Evolutionary conservation across 2,888 invertebrate genomes (phyloP), one percentile per base, ranked within the genome.

Genomic region (Sarcophaga variegata): DNA sequence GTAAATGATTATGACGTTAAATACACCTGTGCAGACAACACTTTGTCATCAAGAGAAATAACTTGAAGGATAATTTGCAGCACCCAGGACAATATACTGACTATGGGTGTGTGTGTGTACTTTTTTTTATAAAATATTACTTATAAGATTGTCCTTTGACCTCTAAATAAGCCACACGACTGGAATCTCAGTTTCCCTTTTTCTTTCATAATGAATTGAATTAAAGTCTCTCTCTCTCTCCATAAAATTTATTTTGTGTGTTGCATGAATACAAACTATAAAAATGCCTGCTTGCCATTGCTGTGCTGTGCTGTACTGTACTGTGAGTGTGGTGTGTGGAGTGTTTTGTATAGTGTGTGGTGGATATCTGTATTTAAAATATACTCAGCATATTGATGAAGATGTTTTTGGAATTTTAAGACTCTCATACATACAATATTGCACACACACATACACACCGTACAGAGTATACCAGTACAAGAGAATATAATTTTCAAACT

Each of bases 361-460:
- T 60, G 17, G 5, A 5, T 14, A 54, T 54, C 14, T 54, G 17
- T 54, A 54, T 54, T 12, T 27, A n/a, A 82, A 59, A 27, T 10
- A 49, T 72, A 83, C 47, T 70, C 70, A 47, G 70, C 47, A 71
- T 54, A 77, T 76, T 71, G 71, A 77, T 72, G 49, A 83, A 83
- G 77, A 64, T 49, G 11, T 77, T 77, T 54, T 83, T 59, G 60
- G 66, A 4, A 77, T 78, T 83, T 78, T 66, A 59, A 66, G 27
- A 59, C 60, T 77, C 71, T 77, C 47, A n/a, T 54, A 54, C 17
- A 54, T 54, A 54, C 54, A 54, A 14, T 54, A 54, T 54, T 54
- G 54, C 54, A 3, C 54, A 49, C 14, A 14, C 14, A 49, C 49
- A 49, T 14, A 54, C 54, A 54, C 17, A 17, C 4, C 1, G 54